Base-by-base conservation (phyloP, 2,888 invertebrate genomes). In the Rhingia rostrata region DNA sequence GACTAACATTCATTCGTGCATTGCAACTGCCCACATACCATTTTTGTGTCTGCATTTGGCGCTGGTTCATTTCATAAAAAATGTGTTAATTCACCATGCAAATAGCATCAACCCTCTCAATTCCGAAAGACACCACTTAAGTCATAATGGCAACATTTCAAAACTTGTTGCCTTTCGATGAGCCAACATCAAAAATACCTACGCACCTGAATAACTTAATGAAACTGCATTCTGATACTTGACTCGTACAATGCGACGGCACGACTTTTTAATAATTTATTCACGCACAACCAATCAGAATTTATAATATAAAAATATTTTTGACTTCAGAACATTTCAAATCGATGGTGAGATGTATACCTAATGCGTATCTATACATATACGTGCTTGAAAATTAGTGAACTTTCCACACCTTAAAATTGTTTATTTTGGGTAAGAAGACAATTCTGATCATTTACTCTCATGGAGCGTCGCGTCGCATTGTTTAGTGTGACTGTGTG, bases 321-420 rank as follows among this genome's bases (percentile, higher is more conserved):
- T 60, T 51, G 41, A 49, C 33, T 60, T 60, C 14, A 60, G 41
- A 70, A 70, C 60, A 49, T 51, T 41, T 70, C 41, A 60, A 60
- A 70, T 70, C 60, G 70, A 49, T 60, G 41, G 22, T 70, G 51
- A 70, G 49, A 58, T 70, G 49, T 33, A 32, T 22, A 22, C 22
- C 22, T 22, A 22, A 22, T 22, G 22, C 22, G 49, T 60, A 60
- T 58, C 39, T 39, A 33, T 14, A 6, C 7, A 35, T 9, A 10
- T 67, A 54, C 66, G 67, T 54, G 54, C 4, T 43, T n/a, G 43
- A 47, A 56, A 12, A 69, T 37, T 41, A 41, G 70, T 58, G 39
- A 41, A 60, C 32, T 70, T 39, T 70, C 70, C 58, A 60, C 70
- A 60, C 70, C 70, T 70, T 51, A n/a, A 49, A 6, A 41, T 70